Percentiles rank a stretch among this genome's conserved stretches.
These are phyloP conservation scores for Ceyx margarethae DNA, from an alignment of 2,113 vertebrate species.

Conservation along the genomic window DNA sequence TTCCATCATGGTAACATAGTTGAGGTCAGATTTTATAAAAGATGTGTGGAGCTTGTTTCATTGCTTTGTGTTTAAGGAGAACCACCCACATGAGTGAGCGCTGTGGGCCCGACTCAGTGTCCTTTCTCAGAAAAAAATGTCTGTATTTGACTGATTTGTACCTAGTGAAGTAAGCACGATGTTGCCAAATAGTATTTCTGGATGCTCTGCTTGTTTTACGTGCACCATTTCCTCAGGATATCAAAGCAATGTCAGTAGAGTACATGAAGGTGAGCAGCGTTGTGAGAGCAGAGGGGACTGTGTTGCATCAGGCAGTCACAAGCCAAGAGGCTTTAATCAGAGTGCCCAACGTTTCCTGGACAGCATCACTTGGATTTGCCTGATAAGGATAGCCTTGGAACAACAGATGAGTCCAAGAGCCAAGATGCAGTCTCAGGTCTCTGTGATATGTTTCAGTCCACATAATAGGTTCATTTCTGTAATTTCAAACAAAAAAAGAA, in stretches of 20 bases:
- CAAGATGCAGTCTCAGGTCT: not conserved
- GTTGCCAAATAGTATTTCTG: not conserved
- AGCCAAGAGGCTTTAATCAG: not conserved
- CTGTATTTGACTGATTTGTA: not conserved
- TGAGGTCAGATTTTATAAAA: not conserved
- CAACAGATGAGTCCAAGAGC: not conserved
- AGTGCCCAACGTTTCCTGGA: not conserved
- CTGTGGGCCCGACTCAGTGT: not conserved
- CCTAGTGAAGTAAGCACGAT: not conserved
- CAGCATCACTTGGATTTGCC: not conserved
- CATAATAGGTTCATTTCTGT: not conserved
- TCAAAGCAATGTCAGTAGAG: not conserved
- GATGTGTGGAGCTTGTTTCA: not conserved
- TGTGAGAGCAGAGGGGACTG: not conserved
- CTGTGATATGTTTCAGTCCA: rapidly evolving
- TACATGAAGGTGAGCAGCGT: not conserved
- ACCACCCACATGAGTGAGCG: not conserved
- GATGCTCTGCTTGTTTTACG: not conserved
- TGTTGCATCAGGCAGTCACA: not conserved
- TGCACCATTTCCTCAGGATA: not conserved
- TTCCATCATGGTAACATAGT: not conserved
- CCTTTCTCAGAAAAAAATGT: not conserved
- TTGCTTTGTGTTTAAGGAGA: not conserved
- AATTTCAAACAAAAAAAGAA: not conserved
- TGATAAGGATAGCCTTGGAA: not conserved